Evolutionary conservation across 2,113 vertebrate genomes (phyloP).

Genomic region (Catharus fuscescens): DNA sequence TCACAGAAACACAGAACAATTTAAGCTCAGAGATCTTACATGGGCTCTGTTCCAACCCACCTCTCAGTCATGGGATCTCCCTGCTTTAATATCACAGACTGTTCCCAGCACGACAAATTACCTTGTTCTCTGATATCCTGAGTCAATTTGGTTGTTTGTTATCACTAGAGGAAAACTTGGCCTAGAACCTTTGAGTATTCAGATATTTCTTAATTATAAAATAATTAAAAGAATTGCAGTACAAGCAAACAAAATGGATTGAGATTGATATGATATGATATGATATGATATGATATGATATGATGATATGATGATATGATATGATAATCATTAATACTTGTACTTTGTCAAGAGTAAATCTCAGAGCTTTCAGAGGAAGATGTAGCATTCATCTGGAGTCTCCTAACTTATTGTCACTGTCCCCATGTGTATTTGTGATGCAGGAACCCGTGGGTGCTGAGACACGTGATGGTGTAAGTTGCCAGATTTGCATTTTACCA

Average conservation of each 20-base stretch:
- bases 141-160: background rate
- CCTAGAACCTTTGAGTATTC: background rate
- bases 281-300: background rate
- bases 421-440: background rate
- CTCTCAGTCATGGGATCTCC: background rate
- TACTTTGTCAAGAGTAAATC: background rate
- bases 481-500: background rate
- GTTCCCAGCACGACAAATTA: background rate
- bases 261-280: background rate
- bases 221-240: background rate
- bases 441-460: background rate
- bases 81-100: background rate
- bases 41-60: background rate
- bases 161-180: background rate
- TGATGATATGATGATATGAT: too few species aligned
- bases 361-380: background rate
- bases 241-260: background rate
- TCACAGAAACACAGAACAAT: background rate
- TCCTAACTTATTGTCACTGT: background rate
- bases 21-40: background rate
- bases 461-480: background rate
- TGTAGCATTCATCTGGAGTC: background rate
- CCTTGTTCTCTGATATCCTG: background rate
- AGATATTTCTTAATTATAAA: background rate
- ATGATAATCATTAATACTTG: background rate